Evolutionary conservation across 2,797 vertebrate genomes (phyloP), one percentile per base, ranked within the genome.

Genomic region (Allobates femoralis): DNA sequence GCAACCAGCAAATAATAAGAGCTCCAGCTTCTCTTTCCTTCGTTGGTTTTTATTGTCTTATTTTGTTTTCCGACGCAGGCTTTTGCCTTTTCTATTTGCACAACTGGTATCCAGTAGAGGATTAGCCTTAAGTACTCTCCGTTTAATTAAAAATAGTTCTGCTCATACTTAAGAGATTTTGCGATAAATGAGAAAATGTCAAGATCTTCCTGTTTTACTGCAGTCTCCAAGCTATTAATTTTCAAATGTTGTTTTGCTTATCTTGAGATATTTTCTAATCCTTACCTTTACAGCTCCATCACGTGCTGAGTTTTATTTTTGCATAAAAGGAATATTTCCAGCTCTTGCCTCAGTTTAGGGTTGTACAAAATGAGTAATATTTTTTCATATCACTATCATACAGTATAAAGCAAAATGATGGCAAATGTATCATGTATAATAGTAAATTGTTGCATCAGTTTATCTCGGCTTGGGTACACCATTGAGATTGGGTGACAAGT

Each of bases 131-230:
- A 87, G 86, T 74, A 77, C 86, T 87, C 67, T 81, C 56, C n/a
- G 34, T 84, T 87, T 87, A 87, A 87, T 87, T 87, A 87, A 87
- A 87, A 87, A 84, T 75, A 87, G 56, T 84, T 79, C 66, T 80
- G 50, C 73, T 87, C 77, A 84, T 87, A 80, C 82, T 84, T 85
- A 84, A 66, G 82, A 87, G 82, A 84, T 87, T 87, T 87, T 73
- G 28, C 46, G 86, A 87, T 87, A 87, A 84, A 67, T 84, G 58
- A 75, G 77, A 84, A 87, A 87, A 87, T 87, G 86, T 85, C 86
- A 87, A 87, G 86, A 76, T 80, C 77, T 71, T 79, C 34, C 58
- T 84, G 76, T 85, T 81, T 80, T 84, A 73, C 66, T 79, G 50
- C 41, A 64, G 67, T 81, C 86, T 80, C 86, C 58, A 84, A 79